Percentiles rank a stretch among this genome's conserved stretches.
Conservation (phyloP, 2,113 vertebrate species). For the Antechinus flavipes region DNA sequence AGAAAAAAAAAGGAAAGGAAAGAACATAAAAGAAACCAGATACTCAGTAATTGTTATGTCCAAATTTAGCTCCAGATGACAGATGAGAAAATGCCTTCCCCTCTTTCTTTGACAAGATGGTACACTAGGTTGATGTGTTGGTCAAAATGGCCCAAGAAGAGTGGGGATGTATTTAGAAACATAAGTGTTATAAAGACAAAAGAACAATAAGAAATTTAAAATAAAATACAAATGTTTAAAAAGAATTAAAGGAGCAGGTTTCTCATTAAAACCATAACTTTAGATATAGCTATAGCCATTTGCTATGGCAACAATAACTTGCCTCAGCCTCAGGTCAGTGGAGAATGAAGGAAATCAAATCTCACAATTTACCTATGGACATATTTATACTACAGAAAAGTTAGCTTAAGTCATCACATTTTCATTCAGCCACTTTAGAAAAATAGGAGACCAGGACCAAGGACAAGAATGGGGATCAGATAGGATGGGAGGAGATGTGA, state of each 20-base stretch:
- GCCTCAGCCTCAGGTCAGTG: background rate
- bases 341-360: background rate
- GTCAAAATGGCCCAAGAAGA: background rate
- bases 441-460: fast-evolving
- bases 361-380: background rate
- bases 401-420: background rate
- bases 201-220: background rate
- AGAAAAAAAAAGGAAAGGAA: too few species aligned
- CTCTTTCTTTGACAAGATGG: too few species aligned
- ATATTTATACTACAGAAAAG: background rate
- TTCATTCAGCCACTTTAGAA: background rate
- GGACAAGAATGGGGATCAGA: background rate
- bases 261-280: background rate
- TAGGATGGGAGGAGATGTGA: too few species aligned
- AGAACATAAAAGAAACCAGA: too few species aligned
- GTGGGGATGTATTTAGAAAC: background rate
- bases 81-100: too few species aligned
- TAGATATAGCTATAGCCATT: background rate
- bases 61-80: too few species aligned
- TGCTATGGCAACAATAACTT: background rate
- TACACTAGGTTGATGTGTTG: background rate
- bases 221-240: background rate
- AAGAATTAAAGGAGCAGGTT: background rate
- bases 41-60: too few species aligned
- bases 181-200: background rate